Percentiles rank a stretch among this genome's conserved stretches.
Evolutionary conservation across 2,113 vertebrate species (phyloP).

Genomic region (Mesitornis unicolor): DNA sequence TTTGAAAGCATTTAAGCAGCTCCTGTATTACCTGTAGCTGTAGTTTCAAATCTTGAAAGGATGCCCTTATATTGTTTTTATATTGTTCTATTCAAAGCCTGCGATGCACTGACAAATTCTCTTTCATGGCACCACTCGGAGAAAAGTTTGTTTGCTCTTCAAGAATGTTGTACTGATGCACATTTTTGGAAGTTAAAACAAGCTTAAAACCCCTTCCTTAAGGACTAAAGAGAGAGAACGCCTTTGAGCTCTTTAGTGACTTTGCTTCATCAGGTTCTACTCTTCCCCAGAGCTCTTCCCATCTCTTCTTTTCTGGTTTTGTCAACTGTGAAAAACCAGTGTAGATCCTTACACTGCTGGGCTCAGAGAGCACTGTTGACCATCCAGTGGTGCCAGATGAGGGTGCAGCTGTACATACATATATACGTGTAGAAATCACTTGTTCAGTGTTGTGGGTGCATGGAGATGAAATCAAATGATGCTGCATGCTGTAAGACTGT

Average conservation of each 20-base stretch:
- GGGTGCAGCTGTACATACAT: background rate
- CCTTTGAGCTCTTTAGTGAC: background rate
- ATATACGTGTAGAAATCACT: fast-evolving
- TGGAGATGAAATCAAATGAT: background rate
- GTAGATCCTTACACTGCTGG: background rate
- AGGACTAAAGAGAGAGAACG: background rate
- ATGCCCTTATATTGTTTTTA: background rate
- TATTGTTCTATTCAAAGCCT: fast-evolving
- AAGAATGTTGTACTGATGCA: background rate
- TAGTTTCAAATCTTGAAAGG: background rate
- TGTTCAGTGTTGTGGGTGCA: background rate
- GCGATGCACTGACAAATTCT: background rate
- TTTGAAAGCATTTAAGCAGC: background rate
- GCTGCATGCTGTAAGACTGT: background rate
- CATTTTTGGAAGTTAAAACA: background rate
- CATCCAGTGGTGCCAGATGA: background rate
- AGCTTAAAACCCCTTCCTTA: background rate
- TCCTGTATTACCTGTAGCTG: background rate
- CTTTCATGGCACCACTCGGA: background rate
- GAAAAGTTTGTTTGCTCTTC: background rate
- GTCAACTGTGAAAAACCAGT: background rate
- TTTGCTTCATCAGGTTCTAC: background rate
- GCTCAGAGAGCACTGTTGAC: background rate
- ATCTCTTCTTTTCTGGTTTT: background rate
- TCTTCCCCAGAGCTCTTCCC: background rate